phyloP scores from a whole-genome alignment of 2,113 vertebrate genomes.

The Cyphomyrus plagiostoma region DNA sequence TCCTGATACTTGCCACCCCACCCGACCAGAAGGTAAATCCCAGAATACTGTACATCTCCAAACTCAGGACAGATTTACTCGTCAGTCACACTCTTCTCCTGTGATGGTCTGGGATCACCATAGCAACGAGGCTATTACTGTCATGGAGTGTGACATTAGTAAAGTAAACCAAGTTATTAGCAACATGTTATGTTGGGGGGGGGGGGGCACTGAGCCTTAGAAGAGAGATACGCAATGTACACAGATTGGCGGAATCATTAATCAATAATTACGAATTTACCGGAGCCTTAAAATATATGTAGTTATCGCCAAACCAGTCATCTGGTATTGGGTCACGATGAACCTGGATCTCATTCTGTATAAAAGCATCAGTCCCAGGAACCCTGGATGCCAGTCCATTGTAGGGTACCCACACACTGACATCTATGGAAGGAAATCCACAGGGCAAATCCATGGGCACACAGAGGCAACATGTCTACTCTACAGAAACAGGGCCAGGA shows the following conservation, averaged over 20 bases:
- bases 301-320: background rate
- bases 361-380: background rate
- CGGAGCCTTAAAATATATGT: background rate
- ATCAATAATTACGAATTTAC: background rate
- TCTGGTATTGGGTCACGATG: background rate
- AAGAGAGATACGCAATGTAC: background rate
- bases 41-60: background rate
- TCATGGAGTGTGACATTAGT: slow-evolving; percentile 27
- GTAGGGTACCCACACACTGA: background rate
- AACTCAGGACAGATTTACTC: background rate
- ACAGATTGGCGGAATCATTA: background rate
- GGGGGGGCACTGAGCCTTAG: background rate
- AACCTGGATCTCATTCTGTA: background rate
- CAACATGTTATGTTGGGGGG: background rate
- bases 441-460: background rate
- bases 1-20: background rate
- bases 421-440: background rate
- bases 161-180: slow-evolving; percentile 27
- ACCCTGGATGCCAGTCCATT: background rate
- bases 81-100: slow-evolving; percentile 15
- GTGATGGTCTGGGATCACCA: slow-evolving; percentile 21
- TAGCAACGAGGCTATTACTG: slow-evolving; percentile 26
- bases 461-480: background rate
- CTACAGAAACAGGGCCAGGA: background rate
- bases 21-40: background rate